phyloP scores from a whole-genome alignment of 2,113 vertebrate species.

The Spea multiplicata region DNA sequence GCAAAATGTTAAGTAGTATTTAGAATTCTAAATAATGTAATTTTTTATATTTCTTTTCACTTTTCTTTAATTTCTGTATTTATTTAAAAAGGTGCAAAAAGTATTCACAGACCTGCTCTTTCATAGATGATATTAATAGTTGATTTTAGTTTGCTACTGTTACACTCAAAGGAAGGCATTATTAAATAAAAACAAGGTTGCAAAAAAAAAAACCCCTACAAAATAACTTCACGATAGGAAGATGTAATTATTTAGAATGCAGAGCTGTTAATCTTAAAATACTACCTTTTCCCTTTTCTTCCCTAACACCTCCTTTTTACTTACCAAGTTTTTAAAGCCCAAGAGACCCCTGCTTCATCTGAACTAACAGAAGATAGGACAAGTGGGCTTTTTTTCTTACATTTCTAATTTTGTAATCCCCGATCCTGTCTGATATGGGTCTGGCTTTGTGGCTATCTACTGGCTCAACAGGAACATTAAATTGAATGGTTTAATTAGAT shows the following conservation, averaged over 20 bases:
- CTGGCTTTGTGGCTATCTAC: slow-evolving; percentile 51
- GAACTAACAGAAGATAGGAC: slow-evolving; percentile 17
- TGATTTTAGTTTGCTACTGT: background rate
- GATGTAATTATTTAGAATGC: slow-evolving; percentile 23
- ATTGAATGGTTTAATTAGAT: slow-evolving; percentile 57
- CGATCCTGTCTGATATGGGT: slow-evolving; percentile 20
- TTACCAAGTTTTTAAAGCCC: slow-evolving; percentile 22
- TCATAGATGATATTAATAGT: slow-evolving; percentile 11
- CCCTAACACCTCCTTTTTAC: background rate
- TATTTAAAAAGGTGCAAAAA: slow-evolving; percentile 14
- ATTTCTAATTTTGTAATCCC: slow-evolving; percentile 41
- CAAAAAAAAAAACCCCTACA: slow-evolving; percentile 8
- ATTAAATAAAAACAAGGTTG: slow-evolving; percentile 18
- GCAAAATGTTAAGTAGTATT: too few species aligned
- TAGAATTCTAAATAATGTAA: too few species aligned
- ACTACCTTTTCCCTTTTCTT: slow-evolving; percentile 1
- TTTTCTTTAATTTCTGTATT: slow-evolving; percentile 2
- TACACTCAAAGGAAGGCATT: slow-evolving; percentile 5
- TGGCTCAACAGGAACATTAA: background rate
- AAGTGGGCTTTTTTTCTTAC: background rate
- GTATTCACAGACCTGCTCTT: background rate
- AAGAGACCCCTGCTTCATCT: slow-evolving; percentile 37
- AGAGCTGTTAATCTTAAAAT: slow-evolving; percentile 14
- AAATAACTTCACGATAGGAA: slow-evolving; percentile 8
- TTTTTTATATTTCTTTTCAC: background rate